Base-by-base conservation (phyloP, 2,888 invertebrate genomes). In the Proisotoma minuta region DNA sequence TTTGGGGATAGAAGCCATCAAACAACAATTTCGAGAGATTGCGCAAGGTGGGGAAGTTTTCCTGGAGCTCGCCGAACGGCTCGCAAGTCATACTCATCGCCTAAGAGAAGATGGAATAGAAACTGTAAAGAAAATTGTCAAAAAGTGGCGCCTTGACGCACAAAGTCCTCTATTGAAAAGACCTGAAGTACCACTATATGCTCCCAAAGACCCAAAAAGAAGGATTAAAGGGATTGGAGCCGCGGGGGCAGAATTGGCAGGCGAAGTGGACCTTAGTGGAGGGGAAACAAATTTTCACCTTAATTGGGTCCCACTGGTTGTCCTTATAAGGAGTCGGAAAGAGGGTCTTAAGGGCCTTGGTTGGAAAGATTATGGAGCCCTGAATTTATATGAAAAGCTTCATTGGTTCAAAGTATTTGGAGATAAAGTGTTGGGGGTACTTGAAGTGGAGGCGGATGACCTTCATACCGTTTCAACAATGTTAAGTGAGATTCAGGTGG, bases 401-500 rank as follows among this genome's bases (percentile, higher is more conserved):
- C 57, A 59, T 20, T 28, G 63, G 24, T 60, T 63, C 40, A 27
- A 23, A 12, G 29, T 53, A 23, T 69, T 69, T 59, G n/a, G 59
- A 1, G 49, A 64, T 24, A 39, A 26, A 15, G 54, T 63, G 0
- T n/a, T 58, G 20, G 62, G 63, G 29, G 47, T 48, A 18, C 49
- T 69, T 15, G 68, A 69, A 29, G 57, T 54, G 51, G 60, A 59
- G 10, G 62, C 63, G 10, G 66, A 66, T 27, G 64, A 64, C 29
- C 2, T 66, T 26, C 60, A 57, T 3, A 0, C 34, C 3, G 47
- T 65, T 10, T 27, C 53, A 5, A 52, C 26, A n/a, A 43, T 59
- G 26, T 24, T 68, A 15, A 22, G 28, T 5, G 50, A 60, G n/a
- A 57, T 52, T 20, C 22, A 2, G 43, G n/a, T 22, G 5, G 26